Conservation (phyloP, 2,113 vertebrate species). For the Petaurus breviceps region DNA sequence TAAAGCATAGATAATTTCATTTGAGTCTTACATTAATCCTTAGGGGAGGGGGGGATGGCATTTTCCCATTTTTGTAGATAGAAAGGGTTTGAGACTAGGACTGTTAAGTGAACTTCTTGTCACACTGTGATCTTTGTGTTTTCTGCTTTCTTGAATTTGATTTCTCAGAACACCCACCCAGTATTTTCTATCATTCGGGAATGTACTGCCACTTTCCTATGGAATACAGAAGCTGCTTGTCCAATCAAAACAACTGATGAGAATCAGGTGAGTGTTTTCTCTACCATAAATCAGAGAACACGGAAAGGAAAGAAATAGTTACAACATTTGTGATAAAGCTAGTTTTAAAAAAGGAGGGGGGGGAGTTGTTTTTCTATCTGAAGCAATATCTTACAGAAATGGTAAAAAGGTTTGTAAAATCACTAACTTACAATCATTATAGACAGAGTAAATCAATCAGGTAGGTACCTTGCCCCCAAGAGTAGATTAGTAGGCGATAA, state of each 20-base stretch:
- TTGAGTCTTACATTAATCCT: not conserved
- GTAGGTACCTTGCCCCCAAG: not conserved
- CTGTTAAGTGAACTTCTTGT: rapidly evolving
- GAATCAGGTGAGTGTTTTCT: constrained; percentile 83
- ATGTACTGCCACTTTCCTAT: constrained; percentile 91
- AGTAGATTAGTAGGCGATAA: not conserved
- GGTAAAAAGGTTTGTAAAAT: not conserved
- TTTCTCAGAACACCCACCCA: constrained; percentile 87
- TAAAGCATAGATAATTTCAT: not conserved
- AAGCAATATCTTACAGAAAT: not conserved
- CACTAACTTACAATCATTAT: not conserved
- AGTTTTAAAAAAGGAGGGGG: not conserved
- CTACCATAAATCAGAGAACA: not conserved
- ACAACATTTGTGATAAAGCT: not conserved
- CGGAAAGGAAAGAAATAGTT: not conserved
- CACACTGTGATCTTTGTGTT: not conserved
- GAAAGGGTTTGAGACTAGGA: not conserved
- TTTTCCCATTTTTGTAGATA: not conserved
- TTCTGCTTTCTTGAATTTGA: constrained; percentile 38
- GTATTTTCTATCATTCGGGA: constrained; percentile 89
- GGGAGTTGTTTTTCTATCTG: rapidly evolving
- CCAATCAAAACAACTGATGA: constrained; percentile 85
- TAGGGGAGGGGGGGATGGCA: not conserved
- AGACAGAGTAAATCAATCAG: not conserved
- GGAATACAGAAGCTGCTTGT: constrained; percentile 95